Evolutionary conservation across 2,888 invertebrate genomes (phyloP).

Genomic region (Diogma glabrata): DNA sequence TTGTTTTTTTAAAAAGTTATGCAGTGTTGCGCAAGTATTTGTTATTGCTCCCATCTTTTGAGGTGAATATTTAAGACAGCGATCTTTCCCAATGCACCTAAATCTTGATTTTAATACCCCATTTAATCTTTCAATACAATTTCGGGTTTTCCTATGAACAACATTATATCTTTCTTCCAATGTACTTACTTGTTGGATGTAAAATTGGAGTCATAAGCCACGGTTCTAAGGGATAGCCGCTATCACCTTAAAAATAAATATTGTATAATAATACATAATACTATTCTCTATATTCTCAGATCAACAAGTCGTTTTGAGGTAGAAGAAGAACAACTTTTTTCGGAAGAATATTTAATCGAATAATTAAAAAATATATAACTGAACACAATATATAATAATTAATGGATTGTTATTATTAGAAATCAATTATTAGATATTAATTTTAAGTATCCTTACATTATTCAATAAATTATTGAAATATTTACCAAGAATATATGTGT

Average conservation of each 20-base stretch:
- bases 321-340: no score
- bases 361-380: no score
- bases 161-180: background rate
- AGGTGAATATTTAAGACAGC: background rate
- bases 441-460: no score
- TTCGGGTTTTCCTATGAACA: background rate
- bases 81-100: background rate
- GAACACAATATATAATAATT: no score
- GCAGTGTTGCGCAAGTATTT: background rate
- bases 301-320: no score
- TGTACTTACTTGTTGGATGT: background rate
- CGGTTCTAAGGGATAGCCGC: background rate
- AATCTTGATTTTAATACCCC: background rate
- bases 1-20: background rate
- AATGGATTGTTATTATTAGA: no score
- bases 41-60: background rate
- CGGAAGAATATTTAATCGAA: no score
- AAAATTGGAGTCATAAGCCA: background rate
- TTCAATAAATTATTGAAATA: no score
- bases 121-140: constrained; percentile 2
- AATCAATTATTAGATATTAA: no score
- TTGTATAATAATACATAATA: no score
- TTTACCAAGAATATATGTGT: no score
- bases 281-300: no score
- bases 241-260: background rate